Evolutionary conservation across 1,140 invertebrate species (phyloP), one percentile per base, ranked within the genome.

Genomic region (Nasonia giraulti): DNA sequence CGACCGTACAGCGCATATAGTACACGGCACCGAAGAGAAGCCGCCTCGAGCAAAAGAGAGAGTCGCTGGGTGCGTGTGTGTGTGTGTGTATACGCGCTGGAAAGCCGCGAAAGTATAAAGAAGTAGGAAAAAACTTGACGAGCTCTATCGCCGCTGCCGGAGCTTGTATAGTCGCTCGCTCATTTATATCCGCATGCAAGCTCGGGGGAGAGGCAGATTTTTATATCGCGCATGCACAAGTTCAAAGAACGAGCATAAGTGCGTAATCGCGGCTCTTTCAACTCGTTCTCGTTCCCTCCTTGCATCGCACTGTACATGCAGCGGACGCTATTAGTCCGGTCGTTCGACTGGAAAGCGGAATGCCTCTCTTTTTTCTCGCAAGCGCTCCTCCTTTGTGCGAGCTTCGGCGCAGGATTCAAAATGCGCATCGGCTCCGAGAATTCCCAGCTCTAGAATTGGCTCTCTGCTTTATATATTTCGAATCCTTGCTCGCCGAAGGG

Each of bases 1-100:
- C n/a, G 4, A 7, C 44, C 27, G 33, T 37, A 37, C 5, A 37
- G 33, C 33, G 33, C 0, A 7, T 7, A 50, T 50, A 50, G 2
- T 17, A 50, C 14, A 14, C 20, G 14, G 55, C 55, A 14, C 4
- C 55, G 20, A 17, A 55, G 50, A 20, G 50, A 55, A 55, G 50
- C 33, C 20, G 14, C 68, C 23, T 23, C 14, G 62, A 17, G 62
- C 68, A 6, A 37, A 37, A 37, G 68, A 23, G 37, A 33, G 31
- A 12, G 27, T 27, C 27, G 27, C 27, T 27, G 27, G 1, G 27
- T 27, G 1, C 1, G 27, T 27, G 40, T 11, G 40, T 44, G 84
- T 27, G 27, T 27, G 40, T 44, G 40, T 44, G 84, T 88, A 85
- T 87, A 87, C 87, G 86, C 86, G 40, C 20, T n/a, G n/a, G 20